phyloP scores from a whole-genome alignment of 2,888 invertebrate species.

The Dicycla oo region DNA sequence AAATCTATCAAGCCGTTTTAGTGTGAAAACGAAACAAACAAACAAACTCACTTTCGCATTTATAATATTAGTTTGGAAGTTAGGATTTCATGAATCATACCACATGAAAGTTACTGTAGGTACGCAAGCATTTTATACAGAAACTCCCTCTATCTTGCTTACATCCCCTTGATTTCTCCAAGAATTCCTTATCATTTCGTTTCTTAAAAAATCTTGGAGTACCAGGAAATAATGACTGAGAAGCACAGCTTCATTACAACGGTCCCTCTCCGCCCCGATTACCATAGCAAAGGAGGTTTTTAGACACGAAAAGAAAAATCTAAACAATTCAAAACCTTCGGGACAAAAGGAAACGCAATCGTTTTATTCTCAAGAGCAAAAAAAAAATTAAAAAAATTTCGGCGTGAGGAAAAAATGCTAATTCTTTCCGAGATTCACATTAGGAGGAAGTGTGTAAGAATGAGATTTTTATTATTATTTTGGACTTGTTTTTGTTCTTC shows the following conservation, averaged over 20 bases:
- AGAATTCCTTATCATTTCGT: conserved; percentile 43
- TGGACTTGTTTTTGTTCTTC: not conserved
- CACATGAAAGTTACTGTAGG: too few species aligned
- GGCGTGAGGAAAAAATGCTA: conserved; percentile 44
- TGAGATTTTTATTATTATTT: conserved; percentile 10
- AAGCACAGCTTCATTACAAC: conserved; percentile 69
- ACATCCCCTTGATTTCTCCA: conserved; percentile 20
- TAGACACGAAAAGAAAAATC: conserved; percentile 57
- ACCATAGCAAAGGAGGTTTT: conserved; percentile 65
- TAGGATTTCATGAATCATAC: too few species aligned
- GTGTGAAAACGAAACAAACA: too few species aligned
- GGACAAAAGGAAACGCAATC: conserved; percentile 56
- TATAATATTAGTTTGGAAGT: too few species aligned
- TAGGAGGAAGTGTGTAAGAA: conserved; percentile 40
- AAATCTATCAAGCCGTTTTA: too few species aligned
- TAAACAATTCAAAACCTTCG: conserved; percentile 62
- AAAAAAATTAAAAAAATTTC: conserved; percentile 44
- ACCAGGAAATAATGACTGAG: conserved; percentile 69
- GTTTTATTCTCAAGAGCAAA: conserved; percentile 49
- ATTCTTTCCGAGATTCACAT: conserved; percentile 45
- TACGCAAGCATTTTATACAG: not conserved
- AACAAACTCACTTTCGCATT: too few species aligned
- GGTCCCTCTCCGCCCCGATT: conserved; percentile 59
- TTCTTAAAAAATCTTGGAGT: conserved; percentile 56
- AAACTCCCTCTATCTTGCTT: not conserved